Conservation (phyloP, 2,888 invertebrate species). For the Cephus runcator region DNA sequence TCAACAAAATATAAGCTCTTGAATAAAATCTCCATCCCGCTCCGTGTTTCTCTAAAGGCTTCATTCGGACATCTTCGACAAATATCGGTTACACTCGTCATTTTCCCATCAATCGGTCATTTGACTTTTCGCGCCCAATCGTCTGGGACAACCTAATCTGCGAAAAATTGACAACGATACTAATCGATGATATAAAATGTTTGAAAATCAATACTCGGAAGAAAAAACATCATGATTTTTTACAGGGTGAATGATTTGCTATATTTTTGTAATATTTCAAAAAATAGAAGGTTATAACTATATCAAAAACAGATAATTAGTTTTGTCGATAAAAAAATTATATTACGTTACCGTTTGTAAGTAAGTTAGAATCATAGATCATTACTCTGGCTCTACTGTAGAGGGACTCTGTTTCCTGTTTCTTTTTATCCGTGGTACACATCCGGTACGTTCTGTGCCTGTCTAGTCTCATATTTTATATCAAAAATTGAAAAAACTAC, state of each 20-base stretch:
- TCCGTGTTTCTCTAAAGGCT: not conserved
- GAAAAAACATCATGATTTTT: not conserved
- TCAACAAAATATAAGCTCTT: not conserved
- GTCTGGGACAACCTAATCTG: not conserved
- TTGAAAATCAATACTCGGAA: not conserved
- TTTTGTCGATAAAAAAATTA: not conserved
- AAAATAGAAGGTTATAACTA: too few species aligned
- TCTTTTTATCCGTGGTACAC: slow-evolving; percentile 50
- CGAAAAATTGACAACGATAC: not conserved
- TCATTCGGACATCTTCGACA: not conserved
- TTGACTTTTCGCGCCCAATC: not conserved
- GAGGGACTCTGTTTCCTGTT: slow-evolving; percentile 39
- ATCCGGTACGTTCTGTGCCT: slow-evolving; percentile 45
- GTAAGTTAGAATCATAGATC: not conserved
- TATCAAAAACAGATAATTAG: not conserved
- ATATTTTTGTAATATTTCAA: not conserved
- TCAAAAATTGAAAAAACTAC: slow-evolving; percentile 36
- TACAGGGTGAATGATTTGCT: not conserved
- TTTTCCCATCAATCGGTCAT: not conserved
- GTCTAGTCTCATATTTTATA: slow-evolving; percentile 33
- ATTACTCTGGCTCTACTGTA: not conserved
- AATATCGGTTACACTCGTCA: not conserved
- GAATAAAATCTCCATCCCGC: not conserved
- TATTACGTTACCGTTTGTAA: not conserved
- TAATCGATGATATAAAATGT: not conserved